Evolutionary conservation across 2,888 invertebrate genomes (phyloP).

Genomic region (Nasonovia ribisnigri): DNA sequence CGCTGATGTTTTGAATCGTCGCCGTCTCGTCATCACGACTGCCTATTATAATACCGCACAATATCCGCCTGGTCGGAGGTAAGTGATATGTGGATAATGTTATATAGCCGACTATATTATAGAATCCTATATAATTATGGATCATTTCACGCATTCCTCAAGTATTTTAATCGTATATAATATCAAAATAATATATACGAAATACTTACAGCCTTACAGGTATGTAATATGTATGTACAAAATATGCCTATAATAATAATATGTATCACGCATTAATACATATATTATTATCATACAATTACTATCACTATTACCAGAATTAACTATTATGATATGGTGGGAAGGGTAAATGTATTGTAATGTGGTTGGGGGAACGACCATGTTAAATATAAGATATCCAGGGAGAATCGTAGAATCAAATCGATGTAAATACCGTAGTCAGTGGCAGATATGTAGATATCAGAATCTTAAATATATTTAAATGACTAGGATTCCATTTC

Average conservation of each 20-base stretch:
- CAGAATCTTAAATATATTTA: too few relatives aligned
- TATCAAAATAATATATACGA: background rate
- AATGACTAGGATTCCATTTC: too few relatives aligned
- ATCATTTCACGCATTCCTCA: constrained; percentile 28
- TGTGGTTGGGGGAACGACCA: too few relatives aligned
- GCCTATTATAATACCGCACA: constrained; percentile 6
- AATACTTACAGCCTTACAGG: background rate
- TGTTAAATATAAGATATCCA: too few relatives aligned
- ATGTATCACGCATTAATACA: background rate
- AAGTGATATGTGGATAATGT: background rate
- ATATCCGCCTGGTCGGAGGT: background rate
- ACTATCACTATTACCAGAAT: background rate
- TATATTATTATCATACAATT: background rate
- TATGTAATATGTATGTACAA: background rate
- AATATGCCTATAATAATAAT: background rate
- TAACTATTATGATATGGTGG: background rate
- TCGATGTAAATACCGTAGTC: too few relatives aligned
- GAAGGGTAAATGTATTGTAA: background rate
- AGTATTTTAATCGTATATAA: background rate
- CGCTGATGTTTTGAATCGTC: background rate
- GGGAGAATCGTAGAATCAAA: too few relatives aligned
- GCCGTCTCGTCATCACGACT: background rate
- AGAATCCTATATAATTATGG: background rate
- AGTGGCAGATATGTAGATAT: too few relatives aligned
- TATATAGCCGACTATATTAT: background rate